Evolutionary conservation across 1,140 invertebrate species (phyloP).

Genomic region (Maconellicoccus hirsutus): DNA sequence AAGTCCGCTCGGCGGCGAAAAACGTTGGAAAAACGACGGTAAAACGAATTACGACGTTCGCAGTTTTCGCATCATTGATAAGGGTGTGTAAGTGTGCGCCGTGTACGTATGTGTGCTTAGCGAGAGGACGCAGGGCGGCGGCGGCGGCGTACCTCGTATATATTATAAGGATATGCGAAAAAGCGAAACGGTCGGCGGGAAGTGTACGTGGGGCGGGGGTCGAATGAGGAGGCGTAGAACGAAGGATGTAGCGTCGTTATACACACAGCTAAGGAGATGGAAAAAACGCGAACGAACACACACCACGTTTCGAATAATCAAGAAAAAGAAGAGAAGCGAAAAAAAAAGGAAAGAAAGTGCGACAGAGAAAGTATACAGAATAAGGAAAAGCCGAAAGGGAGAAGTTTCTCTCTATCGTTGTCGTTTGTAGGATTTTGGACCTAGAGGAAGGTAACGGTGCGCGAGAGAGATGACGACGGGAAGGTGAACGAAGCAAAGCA

Average conservation of each 20-base stretch:
- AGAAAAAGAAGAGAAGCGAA: not conserved
- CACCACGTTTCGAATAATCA: not conserved
- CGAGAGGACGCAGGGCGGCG: too few relatives aligned
- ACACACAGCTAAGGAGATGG: slow-evolving; percentile 3
- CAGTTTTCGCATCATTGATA: slow-evolving; percentile 4
- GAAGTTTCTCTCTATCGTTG: too few relatives aligned
- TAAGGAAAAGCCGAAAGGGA: too few relatives aligned
- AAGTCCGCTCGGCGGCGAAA: too few relatives aligned
- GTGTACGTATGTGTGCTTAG: too few relatives aligned
- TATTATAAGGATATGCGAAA: not conserved
- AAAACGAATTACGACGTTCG: too few relatives aligned
- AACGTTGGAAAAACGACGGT: too few relatives aligned
- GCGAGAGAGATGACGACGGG: not conserved
- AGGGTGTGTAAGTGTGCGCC: not conserved
- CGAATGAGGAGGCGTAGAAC: not conserved
- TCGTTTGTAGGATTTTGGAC: too few relatives aligned
- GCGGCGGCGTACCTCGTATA: too few relatives aligned
- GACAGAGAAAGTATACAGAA: too few relatives aligned
- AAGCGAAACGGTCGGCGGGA: not conserved
- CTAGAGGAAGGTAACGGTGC: too few relatives aligned
- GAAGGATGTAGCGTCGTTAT: not conserved
- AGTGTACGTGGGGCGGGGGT: not conserved
- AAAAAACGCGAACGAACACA: not conserved
- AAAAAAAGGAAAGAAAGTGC: too few relatives aligned
- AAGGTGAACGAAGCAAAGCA: not conserved